A percentile compares a stretch with the other conserved stretches of the same genome.
phyloP scores from a whole-genome alignment of 2,797 vertebrate genomes.

The Uromys caudimaculatus region DNA sequence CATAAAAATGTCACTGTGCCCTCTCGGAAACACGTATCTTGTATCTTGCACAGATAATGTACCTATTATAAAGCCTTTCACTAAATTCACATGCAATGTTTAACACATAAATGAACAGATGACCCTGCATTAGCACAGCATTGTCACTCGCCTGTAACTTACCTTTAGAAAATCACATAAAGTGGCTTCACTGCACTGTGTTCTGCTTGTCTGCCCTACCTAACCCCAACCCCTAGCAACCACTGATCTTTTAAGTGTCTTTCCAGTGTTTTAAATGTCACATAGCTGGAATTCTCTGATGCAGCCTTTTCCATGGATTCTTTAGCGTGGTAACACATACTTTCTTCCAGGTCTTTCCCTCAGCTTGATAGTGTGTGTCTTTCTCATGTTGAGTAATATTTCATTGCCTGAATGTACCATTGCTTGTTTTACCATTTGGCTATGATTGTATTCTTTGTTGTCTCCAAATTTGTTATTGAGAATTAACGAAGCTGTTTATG shows the following conservation, averaged over 20 bases:
- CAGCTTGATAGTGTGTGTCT: neutral
- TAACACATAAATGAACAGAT: slow-evolving; percentile 5
- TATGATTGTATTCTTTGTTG: neutral
- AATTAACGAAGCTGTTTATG: neutral
- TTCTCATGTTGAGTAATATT: neutral
- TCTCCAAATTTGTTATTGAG: neutral
- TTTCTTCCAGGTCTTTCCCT: neutral
- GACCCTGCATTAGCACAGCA: neutral
- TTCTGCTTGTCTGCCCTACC: neutral
- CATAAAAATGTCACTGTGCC: neutral
- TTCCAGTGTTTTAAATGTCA: neutral
- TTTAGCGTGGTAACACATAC: neutral
- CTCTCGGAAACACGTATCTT: slow-evolving; percentile 47
- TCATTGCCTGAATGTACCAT: neutral
- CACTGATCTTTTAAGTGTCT: neutral
- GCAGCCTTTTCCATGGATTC: neutral
- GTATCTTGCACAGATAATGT: neutral
- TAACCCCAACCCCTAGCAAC: neutral
- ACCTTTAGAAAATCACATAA: neutral
- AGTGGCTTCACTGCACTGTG: neutral
- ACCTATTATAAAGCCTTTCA: neutral
- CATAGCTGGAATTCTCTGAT: neutral
- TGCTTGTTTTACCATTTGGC: neutral
- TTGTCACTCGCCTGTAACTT: neutral
- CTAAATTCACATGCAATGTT: slow-evolving; percentile 8